Evolutionary conservation across 2,888 invertebrate species (phyloP).

Genomic region (Oscheius sp.): DNA sequence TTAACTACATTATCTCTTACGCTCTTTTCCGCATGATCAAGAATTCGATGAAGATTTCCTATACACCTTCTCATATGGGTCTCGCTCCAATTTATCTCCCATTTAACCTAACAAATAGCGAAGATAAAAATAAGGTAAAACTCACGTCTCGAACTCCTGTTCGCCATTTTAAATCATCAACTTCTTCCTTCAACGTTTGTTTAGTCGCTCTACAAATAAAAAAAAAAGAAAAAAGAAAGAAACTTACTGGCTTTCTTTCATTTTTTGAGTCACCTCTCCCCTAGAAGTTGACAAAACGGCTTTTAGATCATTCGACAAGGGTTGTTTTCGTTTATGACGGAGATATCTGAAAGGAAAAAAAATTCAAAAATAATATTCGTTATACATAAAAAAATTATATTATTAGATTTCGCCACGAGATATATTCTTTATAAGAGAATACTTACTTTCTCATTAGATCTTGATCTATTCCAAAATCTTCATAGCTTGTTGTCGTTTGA

Average conservation of each 20-base stretch:
- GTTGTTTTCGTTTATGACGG: slow-evolving; percentile 40
- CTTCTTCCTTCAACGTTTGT: slow-evolving; percentile 60
- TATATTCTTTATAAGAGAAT: not conserved
- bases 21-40: slow-evolving; percentile 48
- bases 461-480: slow-evolving; percentile 34
- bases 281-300: slow-evolving; percentile 44
- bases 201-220: slow-evolving; percentile 34
- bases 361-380: not conserved
- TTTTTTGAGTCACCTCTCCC: slow-evolving; percentile 56
- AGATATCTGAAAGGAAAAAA: slow-evolving; percentile 38
- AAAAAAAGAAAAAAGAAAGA: not conserved
- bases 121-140: too few relatives aligned
- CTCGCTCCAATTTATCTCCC: slow-evolving; percentile 68
- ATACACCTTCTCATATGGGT: slow-evolving; percentile 66
- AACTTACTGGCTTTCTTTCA: slow-evolving; percentile 43
- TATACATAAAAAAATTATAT: too few relatives aligned
- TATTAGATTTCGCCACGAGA: not conserved
- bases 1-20: slow-evolving; percentile 48
- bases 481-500: not conserved
- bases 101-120: too few relatives aligned
- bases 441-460: slow-evolving; percentile 46
- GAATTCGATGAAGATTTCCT: slow-evolving; percentile 55
- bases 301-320: slow-evolving; percentile 37
- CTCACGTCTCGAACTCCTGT: slow-evolving; percentile 62
- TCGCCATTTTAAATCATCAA: slow-evolving; percentile 58